These are phyloP conservation scores for Trachelus troglodyta DNA, from an alignment of 2,888 invertebrate species.

Conservation along the genomic window DNA sequence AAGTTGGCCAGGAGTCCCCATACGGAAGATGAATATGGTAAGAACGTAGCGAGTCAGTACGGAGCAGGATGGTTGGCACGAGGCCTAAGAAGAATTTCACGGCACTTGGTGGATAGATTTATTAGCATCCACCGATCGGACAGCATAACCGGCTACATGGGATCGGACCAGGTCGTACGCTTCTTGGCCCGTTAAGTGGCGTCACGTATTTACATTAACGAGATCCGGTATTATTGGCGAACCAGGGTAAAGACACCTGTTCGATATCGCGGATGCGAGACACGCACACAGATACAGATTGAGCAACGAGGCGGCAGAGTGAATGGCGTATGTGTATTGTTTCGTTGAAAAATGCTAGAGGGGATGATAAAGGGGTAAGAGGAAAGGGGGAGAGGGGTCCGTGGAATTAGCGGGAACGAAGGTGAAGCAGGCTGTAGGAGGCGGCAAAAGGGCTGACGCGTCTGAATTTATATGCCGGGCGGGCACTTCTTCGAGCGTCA, in stretches of 20 bases:
- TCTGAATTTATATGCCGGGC: background rate
- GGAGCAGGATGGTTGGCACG: constrained; percentile 4
- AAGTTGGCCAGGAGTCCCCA: background rate
- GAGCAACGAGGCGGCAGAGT: background rate
- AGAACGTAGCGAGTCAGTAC: background rate
- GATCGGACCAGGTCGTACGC: background rate
- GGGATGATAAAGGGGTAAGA: too few species aligned
- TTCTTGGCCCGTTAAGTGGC: background rate
- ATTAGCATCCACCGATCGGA: constrained; percentile 39
- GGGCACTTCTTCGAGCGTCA: background rate
- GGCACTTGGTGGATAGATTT: constrained; percentile 44
- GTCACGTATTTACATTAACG: constrained; percentile 1
- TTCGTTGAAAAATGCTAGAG: background rate
- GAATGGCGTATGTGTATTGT: background rate
- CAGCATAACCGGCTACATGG: constrained; percentile 15
- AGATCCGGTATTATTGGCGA: background rate
- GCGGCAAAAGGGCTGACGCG: background rate
- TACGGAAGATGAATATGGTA: background rate
- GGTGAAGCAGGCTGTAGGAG: background rate
- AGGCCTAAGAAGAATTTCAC: constrained; percentile 41
- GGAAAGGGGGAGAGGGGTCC: too few species aligned
- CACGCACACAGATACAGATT: background rate
- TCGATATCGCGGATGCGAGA: background rate
- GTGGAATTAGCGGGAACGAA: background rate
- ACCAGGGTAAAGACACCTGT: background rate